These are phyloP conservation scores for Zaprionus vittiger DNA, from an alignment of 1,140 invertebrate species.

Conservation along the genomic window DNA sequence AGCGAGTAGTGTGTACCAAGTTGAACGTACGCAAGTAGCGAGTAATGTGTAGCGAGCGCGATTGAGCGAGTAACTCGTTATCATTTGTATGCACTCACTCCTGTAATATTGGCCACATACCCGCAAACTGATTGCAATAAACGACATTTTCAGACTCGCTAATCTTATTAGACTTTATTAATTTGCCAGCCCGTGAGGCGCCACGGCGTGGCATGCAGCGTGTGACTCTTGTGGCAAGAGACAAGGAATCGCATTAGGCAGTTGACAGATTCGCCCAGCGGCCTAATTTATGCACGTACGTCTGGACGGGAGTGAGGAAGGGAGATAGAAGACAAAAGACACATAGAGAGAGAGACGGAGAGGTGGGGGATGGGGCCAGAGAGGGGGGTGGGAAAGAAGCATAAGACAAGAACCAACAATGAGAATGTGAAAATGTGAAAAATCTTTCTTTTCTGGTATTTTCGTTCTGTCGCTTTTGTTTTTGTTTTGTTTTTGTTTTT, in stretches of 20 bases:
- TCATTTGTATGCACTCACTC: neutral
- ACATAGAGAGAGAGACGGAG: too few species aligned
- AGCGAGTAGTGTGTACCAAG: neutral
- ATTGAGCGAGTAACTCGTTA: neutral
- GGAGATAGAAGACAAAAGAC: neutral
- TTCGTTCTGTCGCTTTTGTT: constrained; percentile 25
- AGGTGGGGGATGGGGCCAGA: neutral
- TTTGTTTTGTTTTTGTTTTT: constrained; percentile 31
- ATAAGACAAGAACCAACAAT: constrained; percentile 27
- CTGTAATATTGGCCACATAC: too few species aligned
- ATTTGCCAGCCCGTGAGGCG: neutral
- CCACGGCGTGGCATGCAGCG: neutral
- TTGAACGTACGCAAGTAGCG: neutral
- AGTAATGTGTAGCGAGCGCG: neutral
- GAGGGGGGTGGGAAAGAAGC: too few species aligned
- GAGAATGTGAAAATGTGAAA: constrained; percentile 27
- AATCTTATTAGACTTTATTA: constrained; percentile 7
- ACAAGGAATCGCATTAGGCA: neutral
- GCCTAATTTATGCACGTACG: constrained; percentile 58
- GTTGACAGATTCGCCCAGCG: constrained; percentile 25
- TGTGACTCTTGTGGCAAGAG: neutral
- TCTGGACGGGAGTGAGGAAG: neutral
- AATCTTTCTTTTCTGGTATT: constrained; percentile 16
- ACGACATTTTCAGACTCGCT: neutral
- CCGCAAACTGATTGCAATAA: neutral